A percentile compares a stretch with the other conserved stretches of the same genome.
Conservation (phyloP, 2,888 invertebrate species). For the Brenthis hecate region DNA sequence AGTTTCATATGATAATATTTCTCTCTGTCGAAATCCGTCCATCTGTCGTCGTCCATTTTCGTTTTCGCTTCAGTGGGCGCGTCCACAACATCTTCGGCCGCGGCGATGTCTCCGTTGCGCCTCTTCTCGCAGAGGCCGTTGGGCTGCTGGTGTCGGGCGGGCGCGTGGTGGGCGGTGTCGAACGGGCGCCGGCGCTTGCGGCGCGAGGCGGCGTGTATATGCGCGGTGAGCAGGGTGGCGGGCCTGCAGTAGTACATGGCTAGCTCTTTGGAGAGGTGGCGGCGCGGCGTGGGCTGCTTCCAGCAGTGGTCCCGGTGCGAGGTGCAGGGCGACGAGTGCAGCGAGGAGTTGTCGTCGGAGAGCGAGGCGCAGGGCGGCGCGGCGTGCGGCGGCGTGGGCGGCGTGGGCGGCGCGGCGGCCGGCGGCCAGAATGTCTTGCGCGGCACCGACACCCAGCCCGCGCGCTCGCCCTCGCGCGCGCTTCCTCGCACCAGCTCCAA, state of each 20-base stretch:
- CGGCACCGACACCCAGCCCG: slow-evolving; percentile 94
- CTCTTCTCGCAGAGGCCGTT: slow-evolving; percentile 61
- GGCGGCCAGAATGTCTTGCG: slow-evolving; percentile 94
- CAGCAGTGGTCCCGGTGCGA: slow-evolving; percentile 92
- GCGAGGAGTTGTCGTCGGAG: slow-evolving; percentile 94
- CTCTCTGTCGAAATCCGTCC: slow-evolving; percentile 68
- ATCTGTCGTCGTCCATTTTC: slow-evolving; percentile 58
- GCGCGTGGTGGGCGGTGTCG: slow-evolving; percentile 63
- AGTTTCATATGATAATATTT: slow-evolving; percentile 78
- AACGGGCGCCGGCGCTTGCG: slow-evolving; percentile 86
- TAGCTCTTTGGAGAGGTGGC: slow-evolving; percentile 88
- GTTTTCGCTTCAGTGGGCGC: slow-evolving; percentile 48
- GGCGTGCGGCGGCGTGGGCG: slow-evolving; percentile 81
- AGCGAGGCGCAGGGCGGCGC: slow-evolving; percentile 85
- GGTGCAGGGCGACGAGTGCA: slow-evolving; percentile 93
- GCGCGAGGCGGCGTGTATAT: slow-evolving; percentile 69
- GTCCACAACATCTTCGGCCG: slow-evolving; percentile 61
- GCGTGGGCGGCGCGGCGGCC: slow-evolving; percentile 86
- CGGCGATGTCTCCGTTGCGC: slow-evolving; percentile 59
- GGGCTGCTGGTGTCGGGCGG: slow-evolving; percentile 43
- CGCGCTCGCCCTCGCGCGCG: slow-evolving; percentile 86
- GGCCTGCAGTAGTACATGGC: slow-evolving; percentile 86
- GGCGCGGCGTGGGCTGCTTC: slow-evolving; percentile 91
- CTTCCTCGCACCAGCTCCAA: slow-evolving; percentile 87
- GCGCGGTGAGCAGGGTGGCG: slow-evolving; percentile 70